Percentiles rank a stretch among this genome's conserved stretches.
These are phyloP conservation scores for Vicugna pacos DNA, from an alignment of 2,113 vertebrate genomes.

Conservation along the genomic window DNA sequence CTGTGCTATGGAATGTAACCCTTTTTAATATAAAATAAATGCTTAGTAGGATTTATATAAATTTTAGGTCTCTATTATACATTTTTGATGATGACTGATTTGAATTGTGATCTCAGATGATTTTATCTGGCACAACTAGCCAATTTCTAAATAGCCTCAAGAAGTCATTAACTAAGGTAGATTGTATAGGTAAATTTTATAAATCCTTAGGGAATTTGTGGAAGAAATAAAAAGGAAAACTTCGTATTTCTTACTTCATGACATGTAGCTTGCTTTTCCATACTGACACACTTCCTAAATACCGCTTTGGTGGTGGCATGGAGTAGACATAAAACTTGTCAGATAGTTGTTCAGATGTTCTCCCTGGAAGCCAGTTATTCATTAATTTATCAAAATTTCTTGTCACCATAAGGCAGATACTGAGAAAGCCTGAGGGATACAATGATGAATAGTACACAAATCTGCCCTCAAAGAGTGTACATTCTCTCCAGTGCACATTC, in stretches of 20 bases:
- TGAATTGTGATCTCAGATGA: conserved; percentile 52
- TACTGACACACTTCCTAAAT: background rate
- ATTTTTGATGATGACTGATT: conserved; percentile 67
- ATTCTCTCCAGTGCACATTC: background rate
- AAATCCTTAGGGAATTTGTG: background rate
- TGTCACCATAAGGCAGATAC: background rate
- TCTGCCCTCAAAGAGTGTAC: background rate
- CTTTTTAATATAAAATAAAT: conserved; percentile 70
- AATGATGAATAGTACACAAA: background rate
- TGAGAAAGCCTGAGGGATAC: background rate
- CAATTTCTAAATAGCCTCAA: conserved; percentile 27
- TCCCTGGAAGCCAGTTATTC: background rate
- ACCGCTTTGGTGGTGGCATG: background rate
- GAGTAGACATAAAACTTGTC: background rate
- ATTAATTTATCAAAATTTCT: background rate
- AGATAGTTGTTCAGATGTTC: background rate
- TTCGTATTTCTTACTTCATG: conserved; percentile 4
- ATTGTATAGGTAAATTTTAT: conserved; percentile 37
- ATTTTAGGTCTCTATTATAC: conserved; percentile 53
- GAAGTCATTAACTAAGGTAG: background rate
- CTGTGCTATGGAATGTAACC: conserved; percentile 51
- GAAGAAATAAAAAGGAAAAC: background rate
- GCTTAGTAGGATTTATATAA: conserved; percentile 64
- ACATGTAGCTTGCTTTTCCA: background rate
- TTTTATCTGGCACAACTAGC: conserved; percentile 31